These are phyloP conservation scores for Pheosia gnoma DNA, from an alignment of 2,888 invertebrate species.

Conservation along the genomic window DNA sequence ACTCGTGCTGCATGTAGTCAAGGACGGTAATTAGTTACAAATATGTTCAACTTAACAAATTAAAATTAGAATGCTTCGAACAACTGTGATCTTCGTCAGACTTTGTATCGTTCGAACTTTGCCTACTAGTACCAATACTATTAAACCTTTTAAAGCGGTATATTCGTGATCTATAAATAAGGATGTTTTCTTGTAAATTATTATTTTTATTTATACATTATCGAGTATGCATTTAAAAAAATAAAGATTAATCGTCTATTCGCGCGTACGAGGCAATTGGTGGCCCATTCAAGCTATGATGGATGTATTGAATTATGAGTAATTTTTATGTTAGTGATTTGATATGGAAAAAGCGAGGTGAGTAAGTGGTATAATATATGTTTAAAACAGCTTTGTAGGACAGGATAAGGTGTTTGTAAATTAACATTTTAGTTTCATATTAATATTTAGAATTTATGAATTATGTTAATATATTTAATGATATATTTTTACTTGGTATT, in stretches of 20 bases:
- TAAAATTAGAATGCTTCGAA: no score
- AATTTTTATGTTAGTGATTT: slow-evolving; percentile 21
- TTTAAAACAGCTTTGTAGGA: slow-evolving; percentile 1
- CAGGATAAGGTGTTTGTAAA: no score
- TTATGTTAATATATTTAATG: no score
- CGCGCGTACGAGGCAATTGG: slow-evolving; percentile 66
- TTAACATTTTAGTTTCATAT: no score
- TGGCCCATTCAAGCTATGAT: slow-evolving; percentile 60
- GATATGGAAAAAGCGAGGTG: slow-evolving; percentile 10
- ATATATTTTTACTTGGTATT: no score
- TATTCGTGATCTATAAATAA: neutral
- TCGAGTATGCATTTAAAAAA: slow-evolving; percentile 43
- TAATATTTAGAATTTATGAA: no score
- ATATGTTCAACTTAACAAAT: no score
- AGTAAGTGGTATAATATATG: slow-evolving; percentile 6
- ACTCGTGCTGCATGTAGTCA: no score
- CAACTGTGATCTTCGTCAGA: no score
- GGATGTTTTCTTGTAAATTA: slow-evolving; percentile 8
- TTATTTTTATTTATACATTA: slow-evolving; percentile 11
- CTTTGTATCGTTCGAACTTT: no score
- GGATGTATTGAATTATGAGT: slow-evolving; percentile 44
- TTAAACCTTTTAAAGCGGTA: neutral
- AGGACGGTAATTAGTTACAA: no score
- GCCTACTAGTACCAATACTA: no score
- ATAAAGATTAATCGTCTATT: slow-evolving; percentile 56